Evolutionary conservation across 2,888 invertebrate genomes (phyloP).

Genomic region (Athripsodes cinereus): DNA sequence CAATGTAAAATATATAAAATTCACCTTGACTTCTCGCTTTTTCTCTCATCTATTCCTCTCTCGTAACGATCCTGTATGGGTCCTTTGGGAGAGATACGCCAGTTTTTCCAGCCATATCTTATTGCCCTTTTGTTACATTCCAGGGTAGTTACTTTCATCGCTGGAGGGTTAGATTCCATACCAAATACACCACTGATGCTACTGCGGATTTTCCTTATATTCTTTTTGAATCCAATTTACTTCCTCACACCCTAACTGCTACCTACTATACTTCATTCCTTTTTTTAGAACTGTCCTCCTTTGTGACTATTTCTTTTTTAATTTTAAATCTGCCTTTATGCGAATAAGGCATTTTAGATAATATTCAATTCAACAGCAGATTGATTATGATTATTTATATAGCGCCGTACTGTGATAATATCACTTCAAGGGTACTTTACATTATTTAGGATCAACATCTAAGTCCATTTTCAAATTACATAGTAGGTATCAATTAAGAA

Average conservation of each 20-base stretch:
- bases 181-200: background rate
- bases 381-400: no score
- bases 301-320: no score
- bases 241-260: background rate
- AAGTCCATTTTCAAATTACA: no score
- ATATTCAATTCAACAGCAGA: no score
- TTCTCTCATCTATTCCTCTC: background rate
- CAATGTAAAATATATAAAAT: background rate
- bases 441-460: no score
- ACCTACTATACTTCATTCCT: background rate
- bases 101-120: slow-evolving; percentile 54
- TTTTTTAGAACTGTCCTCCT: no score
- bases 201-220: background rate
- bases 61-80: slow-evolving; percentile 28
- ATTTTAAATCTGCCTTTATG: no score
- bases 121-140: slow-evolving; percentile 52
- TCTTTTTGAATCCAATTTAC: background rate
- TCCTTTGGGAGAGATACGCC: slow-evolving; percentile 45
- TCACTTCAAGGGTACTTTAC: no score
- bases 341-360: no score
- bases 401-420: no score
- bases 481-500: no score
- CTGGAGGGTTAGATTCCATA: slow-evolving; percentile 32
- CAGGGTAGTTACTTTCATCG: slow-evolving; percentile 52
- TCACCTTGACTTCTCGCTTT: background rate